Evolutionary conservation across 2,797 vertebrate species (phyloP), one percentile per base, ranked within the genome.

Genomic region (Cossypha heuglini): DNA sequence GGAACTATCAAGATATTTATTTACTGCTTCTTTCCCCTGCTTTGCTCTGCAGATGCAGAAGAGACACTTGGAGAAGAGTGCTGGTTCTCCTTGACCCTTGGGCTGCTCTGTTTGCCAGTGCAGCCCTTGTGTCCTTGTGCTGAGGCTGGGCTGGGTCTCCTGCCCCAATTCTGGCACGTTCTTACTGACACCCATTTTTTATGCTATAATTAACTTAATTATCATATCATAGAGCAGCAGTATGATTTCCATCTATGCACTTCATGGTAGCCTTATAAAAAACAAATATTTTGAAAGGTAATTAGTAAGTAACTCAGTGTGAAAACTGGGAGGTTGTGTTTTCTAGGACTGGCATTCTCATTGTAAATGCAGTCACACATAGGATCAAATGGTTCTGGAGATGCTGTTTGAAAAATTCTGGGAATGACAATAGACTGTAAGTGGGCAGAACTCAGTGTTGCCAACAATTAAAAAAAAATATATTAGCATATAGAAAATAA

Each of bases 311-410:
- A 86, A 72, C 21, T 76, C 77, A 28, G 26, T 68, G 57, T 77
- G 61, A 64, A 82, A 83, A 31, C 1, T 16, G 18, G 21, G 54
- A 89, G 61, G 68, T 18, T 28, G 40, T 62, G 35, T 91, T 94
- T 94, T 76, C 8, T 57, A 79, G 76, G 85, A 55, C 57, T 73
- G 58, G 59, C 38, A 31, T 55, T 74, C 42, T 48, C 78, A 72
- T 40, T 73, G 78, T 58, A 76, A 91, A 74, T 46, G 26, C 78
- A 94, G 91, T 92, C 93, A 90, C 78, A 93, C n/a, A 8, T 38
- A 29, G 68, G 87, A 93, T 71, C 67, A 67, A 80, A 90, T 22
- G 33, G 72, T 85, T 93, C 69, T 71, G 58, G 76, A 84, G 94
- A 62, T 25, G 54, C 91, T 66, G 48, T 51, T 42, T 66, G 71